A percentile compares a stretch with the other conserved stretches of the same genome.
Evolutionary conservation across 1,140 invertebrate genomes (phyloP).

Genomic region (Macrotrachela quadricornifera): DNA sequence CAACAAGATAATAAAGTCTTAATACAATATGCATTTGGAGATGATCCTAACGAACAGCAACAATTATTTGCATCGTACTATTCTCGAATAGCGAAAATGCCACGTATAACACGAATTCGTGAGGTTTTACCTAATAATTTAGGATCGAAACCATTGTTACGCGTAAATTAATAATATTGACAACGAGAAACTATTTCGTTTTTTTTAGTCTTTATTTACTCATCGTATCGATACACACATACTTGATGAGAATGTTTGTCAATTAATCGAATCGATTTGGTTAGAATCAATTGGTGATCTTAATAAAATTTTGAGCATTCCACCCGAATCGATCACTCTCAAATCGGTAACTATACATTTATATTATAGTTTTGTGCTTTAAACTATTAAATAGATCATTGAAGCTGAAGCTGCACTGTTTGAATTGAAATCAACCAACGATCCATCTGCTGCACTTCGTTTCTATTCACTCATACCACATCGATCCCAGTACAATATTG

Average conservation of each 20-base stretch:
- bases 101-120: no score
- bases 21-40: no score
- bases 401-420: no score
- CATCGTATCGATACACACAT: background rate
- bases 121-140: constrained; percentile 1
- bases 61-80: no score
- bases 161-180: background rate
- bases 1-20: no score
- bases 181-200: background rate
- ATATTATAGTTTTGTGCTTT: no score
- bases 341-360: background rate
- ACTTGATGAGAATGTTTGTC: background rate
- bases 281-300: constrained; percentile 19
- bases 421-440: background rate
- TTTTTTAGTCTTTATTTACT: background rate
- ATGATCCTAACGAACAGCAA: no score
- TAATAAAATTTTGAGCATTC: constrained; percentile 12
- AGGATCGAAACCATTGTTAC: background rate
- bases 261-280: constrained; percentile 15
- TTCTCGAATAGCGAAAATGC: no score
- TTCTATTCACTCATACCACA: constrained; percentile 14
- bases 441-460: constrained; percentile 12
- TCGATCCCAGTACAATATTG: no score
- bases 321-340: no score
- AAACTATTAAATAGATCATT: no score